Percentiles rank a stretch among this genome's conserved stretches.
Conservation (phyloP, 2,797 vertebrate species). For the Cephalopachus bancanus region DNA sequence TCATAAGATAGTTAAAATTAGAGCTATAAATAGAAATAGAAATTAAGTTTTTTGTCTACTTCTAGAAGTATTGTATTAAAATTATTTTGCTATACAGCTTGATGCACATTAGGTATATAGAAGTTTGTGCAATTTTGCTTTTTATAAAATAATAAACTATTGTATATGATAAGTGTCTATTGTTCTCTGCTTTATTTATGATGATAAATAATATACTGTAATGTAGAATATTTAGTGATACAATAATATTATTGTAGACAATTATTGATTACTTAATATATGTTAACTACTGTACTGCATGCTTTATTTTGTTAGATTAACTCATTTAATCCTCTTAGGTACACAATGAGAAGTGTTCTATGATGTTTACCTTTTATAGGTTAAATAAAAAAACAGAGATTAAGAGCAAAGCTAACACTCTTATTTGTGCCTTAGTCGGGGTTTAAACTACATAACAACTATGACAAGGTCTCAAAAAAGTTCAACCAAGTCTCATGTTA, state of each 20-base stretch:
- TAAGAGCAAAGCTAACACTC: neutral
- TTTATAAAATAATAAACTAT: neutral
- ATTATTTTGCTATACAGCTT: neutral
- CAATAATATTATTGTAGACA: neutral
- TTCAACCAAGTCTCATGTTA: neutral
- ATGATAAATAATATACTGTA: neutral
- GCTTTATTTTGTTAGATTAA: neutral
- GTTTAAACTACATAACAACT: neutral
- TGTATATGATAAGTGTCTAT: neutral
- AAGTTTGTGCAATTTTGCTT: neutral
- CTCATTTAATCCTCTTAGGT: neutral
- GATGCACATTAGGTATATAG: neutral
- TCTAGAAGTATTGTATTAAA: neutral
- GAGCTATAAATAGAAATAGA: neutral
- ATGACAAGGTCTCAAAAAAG: neutral
- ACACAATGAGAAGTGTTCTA: neutral
- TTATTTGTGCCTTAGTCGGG: neutral
- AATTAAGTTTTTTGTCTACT: neutral
- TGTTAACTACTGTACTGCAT: neutral
- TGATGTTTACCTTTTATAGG: neutral
- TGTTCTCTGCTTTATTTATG: neutral
- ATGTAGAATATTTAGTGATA: neutral
- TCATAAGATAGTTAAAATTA: neutral
- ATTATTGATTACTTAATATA: neutral
- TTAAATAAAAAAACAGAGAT: neutral